Conservation (phyloP, 2,113 vertebrate genomes). For the Engystomops pustulosus region DNA sequence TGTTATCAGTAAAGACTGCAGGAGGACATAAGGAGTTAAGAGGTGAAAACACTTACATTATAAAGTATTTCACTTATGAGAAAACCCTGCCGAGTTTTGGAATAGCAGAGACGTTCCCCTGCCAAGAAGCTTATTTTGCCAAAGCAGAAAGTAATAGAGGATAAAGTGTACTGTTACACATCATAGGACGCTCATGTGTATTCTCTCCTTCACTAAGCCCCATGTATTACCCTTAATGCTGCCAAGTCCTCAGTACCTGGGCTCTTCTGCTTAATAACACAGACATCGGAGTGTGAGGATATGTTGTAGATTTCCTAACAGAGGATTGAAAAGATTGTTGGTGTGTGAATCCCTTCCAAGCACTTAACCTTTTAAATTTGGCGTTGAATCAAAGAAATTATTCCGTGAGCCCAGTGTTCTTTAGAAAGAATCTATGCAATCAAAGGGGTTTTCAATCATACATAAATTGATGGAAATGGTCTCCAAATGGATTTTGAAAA, state of each 20-base stretch:
- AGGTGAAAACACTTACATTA: constrained; percentile 1
- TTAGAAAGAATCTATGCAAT: too few relatives aligned
- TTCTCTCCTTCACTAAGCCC: not conserved
- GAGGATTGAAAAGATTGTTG: constrained; percentile 14
- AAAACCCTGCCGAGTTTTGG: constrained; percentile 28
- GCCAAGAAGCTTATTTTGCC: not conserved
- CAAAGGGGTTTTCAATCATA: too few relatives aligned
- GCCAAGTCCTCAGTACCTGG: not conserved
- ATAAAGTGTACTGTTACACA: not conserved
- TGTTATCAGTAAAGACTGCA: not conserved
- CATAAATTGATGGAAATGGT: too few relatives aligned
- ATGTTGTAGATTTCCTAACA: not conserved
- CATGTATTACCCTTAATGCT: not conserved
- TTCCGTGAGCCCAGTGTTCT: not conserved
- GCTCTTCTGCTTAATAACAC: not conserved
- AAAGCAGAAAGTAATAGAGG: not conserved
- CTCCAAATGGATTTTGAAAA: too few relatives aligned
- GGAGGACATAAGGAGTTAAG: not conserved
- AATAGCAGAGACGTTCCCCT: constrained; percentile 9
- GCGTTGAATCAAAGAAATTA: not conserved
- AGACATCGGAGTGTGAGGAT: not conserved
- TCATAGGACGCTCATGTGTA: not conserved
- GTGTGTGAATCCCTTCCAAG: not conserved
- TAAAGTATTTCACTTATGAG: constrained; percentile 30
- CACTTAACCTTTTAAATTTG: not conserved